Percentiles rank a stretch among this genome's conserved stretches.
Conservation (phyloP, 2,113 vertebrate genomes). For the Martes martes region DNA sequence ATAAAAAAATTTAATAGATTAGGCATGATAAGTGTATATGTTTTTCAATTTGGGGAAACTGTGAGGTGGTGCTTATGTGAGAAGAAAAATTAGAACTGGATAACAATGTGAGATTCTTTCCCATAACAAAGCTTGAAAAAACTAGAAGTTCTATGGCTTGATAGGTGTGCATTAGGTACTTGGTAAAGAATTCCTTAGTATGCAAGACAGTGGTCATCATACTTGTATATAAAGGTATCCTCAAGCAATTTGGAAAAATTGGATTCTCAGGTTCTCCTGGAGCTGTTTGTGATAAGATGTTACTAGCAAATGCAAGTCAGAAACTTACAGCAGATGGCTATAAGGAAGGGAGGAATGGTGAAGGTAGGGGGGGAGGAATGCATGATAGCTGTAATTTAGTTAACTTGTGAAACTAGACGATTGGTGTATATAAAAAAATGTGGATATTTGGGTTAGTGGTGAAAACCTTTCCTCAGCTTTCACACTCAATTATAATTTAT, state of each 20-base stretch:
- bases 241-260: slow-evolving; percentile 58
- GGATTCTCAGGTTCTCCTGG: slow-evolving; percentile 53
- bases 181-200: slow-evolving; percentile 44
- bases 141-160: not conserved
- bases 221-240: slow-evolving; percentile 54
- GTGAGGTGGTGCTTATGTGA: not conserved
- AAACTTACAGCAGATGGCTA: slow-evolving; percentile 73
- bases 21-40: not conserved
- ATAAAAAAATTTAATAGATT: not conserved
- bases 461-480: slow-evolving; percentile 71
- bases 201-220: slow-evolving; percentile 11
- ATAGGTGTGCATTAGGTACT: not conserved
- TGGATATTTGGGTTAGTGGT: slow-evolving; percentile 65
- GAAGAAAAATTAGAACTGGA: not conserved
- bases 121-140: not conserved
- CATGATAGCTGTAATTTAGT: slow-evolving; percentile 46
- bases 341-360: not conserved
- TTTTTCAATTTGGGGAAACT: slow-evolving; percentile 22
- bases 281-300: slow-evolving; percentile 74
- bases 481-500: not conserved
- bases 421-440: slow-evolving; percentile 59
- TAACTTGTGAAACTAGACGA: slow-evolving; percentile 38
- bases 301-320: slow-evolving; percentile 61
- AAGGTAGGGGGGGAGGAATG: slow-evolving; percentile 43
- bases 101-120: not conserved